Percentiles rank a stretch among this genome's conserved stretches.
phyloP scores from a whole-genome alignment of 2,113 vertebrate genomes.

The Chaetodon auriga region DNA sequence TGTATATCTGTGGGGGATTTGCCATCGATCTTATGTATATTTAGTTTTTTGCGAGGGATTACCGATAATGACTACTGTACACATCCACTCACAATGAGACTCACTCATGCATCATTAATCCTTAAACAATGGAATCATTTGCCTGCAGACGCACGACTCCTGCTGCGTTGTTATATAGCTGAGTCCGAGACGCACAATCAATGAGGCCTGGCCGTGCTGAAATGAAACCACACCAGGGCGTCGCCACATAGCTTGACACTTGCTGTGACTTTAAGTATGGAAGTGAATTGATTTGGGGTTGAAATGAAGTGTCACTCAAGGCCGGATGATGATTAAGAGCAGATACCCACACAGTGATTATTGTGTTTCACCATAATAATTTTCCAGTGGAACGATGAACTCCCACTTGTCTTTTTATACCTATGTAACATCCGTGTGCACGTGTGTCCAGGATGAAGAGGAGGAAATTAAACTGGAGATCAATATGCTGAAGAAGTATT shows the following conservation, averaged over 20 bases:
- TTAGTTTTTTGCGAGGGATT: slow-evolving; percentile 6
- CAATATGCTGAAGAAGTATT: slow-evolving; percentile 95
- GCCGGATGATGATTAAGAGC: slow-evolving; percentile 21
- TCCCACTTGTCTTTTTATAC: background rate
- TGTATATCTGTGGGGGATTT: slow-evolving; percentile 6
- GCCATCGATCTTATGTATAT: slow-evolving; percentile 36
- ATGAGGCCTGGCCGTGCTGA: background rate
- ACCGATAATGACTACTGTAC: slow-evolving; percentile 23
- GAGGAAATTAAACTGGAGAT: slow-evolving; percentile 96
- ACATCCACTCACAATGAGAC: slow-evolving; percentile 28
- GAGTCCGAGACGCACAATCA: background rate
- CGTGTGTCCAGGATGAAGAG: slow-evolving; percentile 89
- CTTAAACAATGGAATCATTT: slow-evolving; percentile 66
- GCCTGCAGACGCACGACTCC: slow-evolving; percentile 16
- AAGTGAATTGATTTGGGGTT: slow-evolving; percentile 19
- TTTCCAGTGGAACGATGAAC: background rate
- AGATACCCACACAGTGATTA: background rate
- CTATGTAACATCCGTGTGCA: background rate
- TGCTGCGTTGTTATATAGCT: slow-evolving; percentile 7
- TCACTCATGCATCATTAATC: slow-evolving; percentile 68
- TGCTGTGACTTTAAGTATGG: background rate
- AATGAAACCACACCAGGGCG: slow-evolving; percentile 2
- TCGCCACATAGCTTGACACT: slow-evolving; percentile 18
- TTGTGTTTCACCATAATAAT: background rate
- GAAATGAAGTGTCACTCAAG: slow-evolving; percentile 29